Percentiles rank a stretch among this genome's conserved stretches.
Evolutionary conservation across 2,797 vertebrate genomes (phyloP).

Genomic region (Pipistrellus nathusii): DNA sequence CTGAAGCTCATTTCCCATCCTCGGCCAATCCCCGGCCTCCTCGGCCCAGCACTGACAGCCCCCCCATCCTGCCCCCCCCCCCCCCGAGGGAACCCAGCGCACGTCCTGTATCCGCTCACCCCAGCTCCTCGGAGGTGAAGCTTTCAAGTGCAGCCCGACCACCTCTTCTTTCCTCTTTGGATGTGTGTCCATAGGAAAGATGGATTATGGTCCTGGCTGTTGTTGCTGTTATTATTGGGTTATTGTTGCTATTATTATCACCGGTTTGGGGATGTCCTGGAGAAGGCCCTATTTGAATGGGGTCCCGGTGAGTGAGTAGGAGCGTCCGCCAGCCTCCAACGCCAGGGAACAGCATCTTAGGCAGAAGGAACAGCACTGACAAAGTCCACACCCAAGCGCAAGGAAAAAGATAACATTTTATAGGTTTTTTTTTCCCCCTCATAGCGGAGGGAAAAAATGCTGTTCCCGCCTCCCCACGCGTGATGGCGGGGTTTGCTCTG

Average conservation of each 20-base stretch:
- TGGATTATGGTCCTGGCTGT: background rate
- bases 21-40: background rate
- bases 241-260: background rate
- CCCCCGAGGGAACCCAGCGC: background rate
- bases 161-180: background rate
- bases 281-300: background rate
- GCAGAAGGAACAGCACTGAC: background rate
- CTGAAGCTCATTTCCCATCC: background rate
- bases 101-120: accelerated
- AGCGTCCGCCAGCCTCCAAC: background rate
- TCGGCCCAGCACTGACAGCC: background rate
- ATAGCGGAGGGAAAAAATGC: background rate
- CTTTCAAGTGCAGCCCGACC: background rate
- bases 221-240: background rate
- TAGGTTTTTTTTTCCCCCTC: background rate
- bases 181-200: too few relatives aligned
- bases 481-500: background rate
- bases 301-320: background rate
- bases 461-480: background rate
- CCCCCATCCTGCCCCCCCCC: background rate
- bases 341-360: background rate
- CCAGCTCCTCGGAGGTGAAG: background rate
- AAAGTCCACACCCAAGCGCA: background rate
- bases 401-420: background rate
- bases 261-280: background rate